Percentiles rank a stretch among this genome's conserved stretches.
Conservation (phyloP, 35 echinoderm and acorn worm genomes). For the Stichopus chloronotus region DNA sequence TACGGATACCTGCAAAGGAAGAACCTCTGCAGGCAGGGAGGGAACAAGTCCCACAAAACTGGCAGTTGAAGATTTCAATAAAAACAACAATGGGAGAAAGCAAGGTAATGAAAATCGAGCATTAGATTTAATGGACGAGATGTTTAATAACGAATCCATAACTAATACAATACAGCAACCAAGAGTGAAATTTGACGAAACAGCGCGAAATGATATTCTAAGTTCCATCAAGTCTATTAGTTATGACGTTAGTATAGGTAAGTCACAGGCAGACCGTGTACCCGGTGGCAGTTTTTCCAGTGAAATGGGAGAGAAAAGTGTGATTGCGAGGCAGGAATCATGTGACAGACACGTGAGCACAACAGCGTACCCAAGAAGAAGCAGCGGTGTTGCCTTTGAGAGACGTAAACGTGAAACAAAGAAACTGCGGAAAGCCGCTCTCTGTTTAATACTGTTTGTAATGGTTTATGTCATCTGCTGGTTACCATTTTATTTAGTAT, state of each 20-base stretch:
- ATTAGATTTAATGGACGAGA: background rate
- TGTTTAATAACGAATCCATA: background rate
- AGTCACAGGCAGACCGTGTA: too few species aligned
- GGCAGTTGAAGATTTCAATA: background rate
- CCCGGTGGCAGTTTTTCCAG: too few species aligned
- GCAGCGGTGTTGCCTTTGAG: background rate
- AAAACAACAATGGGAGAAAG: too few species aligned
- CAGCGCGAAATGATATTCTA: background rate
- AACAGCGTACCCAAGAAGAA: background rate
- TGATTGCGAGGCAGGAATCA: background rate
- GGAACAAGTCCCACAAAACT: background rate
- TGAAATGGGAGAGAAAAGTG: background rate
- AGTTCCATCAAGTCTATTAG: background rate
- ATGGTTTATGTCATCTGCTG: conserved; percentile 25
- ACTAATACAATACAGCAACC: background rate
- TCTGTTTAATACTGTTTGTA: conserved; percentile 24
- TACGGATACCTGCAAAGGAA: background rate
- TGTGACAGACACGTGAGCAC: background rate
- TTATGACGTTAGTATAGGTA: too few species aligned
- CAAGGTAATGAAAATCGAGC: too few species aligned
- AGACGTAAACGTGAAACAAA: background rate
- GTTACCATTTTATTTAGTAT: conserved; percentile 39
- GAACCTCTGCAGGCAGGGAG: background rate
- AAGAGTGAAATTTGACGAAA: background rate
- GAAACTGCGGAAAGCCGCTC: conserved; percentile 18